Evolutionary conservation across 2,888 invertebrate genomes (phyloP).

Genomic region (Epirrhoe tristata): DNA sequence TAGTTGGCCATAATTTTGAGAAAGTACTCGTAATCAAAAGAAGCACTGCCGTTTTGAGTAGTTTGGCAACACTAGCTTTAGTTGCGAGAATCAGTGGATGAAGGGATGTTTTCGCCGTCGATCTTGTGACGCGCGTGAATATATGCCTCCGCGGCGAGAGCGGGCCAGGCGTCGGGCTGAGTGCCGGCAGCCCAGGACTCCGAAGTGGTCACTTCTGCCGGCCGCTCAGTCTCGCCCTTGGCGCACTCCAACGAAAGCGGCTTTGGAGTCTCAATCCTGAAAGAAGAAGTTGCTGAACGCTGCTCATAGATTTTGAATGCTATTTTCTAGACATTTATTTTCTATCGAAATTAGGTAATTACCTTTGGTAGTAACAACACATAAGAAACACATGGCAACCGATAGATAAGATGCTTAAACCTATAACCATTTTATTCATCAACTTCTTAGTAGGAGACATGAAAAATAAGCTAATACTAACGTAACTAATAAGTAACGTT

Average conservation of each 20-base stretch:
- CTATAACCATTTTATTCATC: no score
- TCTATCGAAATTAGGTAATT: no score
- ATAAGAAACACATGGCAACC: no score
- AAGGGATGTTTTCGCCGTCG: constrained; percentile 79
- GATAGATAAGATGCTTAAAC: no score
- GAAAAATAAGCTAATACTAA: no score
- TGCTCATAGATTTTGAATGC: neutral
- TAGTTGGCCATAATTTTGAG: no score
- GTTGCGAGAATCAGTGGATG: constrained; percentile 80
- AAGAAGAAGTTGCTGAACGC: constrained; percentile 3
- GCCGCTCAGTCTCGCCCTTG: constrained; percentile 69
- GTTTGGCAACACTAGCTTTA: constrained; percentile 47
- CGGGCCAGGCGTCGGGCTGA: constrained; percentile 68
- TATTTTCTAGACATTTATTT: no score
- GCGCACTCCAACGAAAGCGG: constrained; percentile 74
- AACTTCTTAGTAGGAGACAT: no score
- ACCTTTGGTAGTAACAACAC: no score
- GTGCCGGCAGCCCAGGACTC: constrained; percentile 67
- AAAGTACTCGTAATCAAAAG: no score
- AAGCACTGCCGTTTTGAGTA: neutral
- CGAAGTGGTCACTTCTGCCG: constrained; percentile 78
- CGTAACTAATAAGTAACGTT: no score
- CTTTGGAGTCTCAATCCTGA: constrained; percentile 80
- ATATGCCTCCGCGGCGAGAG: constrained; percentile 74
- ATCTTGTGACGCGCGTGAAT: constrained; percentile 78